Conservation (phyloP, 2,113 vertebrate genomes). For the Tachysurus vachellii region DNA sequence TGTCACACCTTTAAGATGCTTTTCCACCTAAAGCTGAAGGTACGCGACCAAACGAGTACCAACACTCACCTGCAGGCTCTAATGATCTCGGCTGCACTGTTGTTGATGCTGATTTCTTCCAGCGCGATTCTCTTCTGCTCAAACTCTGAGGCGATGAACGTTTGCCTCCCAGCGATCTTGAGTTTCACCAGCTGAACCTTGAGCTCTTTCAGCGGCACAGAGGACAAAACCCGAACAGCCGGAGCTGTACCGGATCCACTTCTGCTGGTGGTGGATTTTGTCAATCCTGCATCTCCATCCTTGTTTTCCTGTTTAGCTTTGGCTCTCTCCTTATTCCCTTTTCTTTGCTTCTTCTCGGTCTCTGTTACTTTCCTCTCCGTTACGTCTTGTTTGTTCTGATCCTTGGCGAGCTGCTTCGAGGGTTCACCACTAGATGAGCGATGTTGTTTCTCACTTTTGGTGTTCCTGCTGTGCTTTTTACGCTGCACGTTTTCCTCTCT, state of each 20-base stretch:
- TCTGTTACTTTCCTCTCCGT: background rate
- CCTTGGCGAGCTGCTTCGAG: constrained; percentile 1
- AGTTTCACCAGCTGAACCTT: constrained; percentile 85
- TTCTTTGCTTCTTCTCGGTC: background rate
- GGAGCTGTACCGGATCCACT: constrained; percentile 21
- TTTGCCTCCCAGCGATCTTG: constrained; percentile 77
- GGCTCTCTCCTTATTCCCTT: constrained; percentile 1
- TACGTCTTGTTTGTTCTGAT: background rate
- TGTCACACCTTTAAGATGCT: background rate
- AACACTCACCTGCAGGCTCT: constrained; percentile 83
- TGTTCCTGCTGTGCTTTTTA: background rate
- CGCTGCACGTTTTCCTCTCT: constrained; percentile 40
- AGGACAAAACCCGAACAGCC: constrained; percentile 76
- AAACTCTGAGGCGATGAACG: constrained; percentile 81
- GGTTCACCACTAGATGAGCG: background rate
- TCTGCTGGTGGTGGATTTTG: constrained; percentile 43
- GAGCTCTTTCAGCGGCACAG: constrained; percentile 84
- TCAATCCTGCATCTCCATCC: constrained; percentile 21
- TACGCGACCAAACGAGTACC: background rate
- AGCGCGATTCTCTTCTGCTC: constrained; percentile 74
- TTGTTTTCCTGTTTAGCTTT: background rate
- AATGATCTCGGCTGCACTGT: constrained; percentile 78
- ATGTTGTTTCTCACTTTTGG: background rate
- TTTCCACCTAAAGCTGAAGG: background rate
- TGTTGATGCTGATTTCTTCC: constrained; percentile 77